A percentile compares a stretch with the other conserved stretches of the same genome.
Evolutionary conservation across 2,888 invertebrate species (phyloP).

Genomic region (Ommatoiulus sabulosus): DNA sequence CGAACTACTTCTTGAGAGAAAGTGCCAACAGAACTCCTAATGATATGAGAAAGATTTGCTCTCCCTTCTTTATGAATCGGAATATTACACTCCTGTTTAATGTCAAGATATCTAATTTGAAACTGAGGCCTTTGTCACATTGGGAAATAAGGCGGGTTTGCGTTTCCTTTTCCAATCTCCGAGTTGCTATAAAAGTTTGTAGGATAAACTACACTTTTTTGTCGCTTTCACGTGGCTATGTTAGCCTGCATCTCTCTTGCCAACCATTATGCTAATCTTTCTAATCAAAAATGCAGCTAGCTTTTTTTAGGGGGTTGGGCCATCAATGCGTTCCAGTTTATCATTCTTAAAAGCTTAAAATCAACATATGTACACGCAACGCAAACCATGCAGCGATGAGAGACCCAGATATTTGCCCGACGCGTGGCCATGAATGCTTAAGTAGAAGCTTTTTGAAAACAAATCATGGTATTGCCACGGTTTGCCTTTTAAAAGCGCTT

Average conservation of each 20-base stretch:
- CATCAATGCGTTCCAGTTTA: constrained; percentile 14
- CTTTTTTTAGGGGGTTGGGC: background rate
- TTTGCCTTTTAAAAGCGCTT: background rate
- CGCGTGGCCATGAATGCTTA: background rate
- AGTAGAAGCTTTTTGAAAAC: background rate
- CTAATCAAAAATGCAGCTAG: constrained; percentile 29
- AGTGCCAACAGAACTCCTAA: background rate
- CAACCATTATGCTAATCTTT: background rate
- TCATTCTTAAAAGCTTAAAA: constrained; percentile 43
- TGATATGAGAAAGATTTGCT: constrained; percentile 25
- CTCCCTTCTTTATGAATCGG: background rate
- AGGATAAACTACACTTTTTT: background rate
- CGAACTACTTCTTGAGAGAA: constrained; percentile 12
- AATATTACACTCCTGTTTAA: background rate
- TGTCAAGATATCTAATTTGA: constrained; percentile 17
- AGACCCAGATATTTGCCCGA: background rate
- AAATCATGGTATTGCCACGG: background rate
- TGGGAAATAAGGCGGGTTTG: background rate
- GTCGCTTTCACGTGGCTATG: background rate
- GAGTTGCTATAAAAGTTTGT: background rate
- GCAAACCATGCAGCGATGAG: background rate
- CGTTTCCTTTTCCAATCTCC: background rate
- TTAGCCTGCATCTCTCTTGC: background rate
- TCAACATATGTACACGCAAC: constrained; percentile 40
- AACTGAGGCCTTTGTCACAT: background rate